Conservation (phyloP, 1,140 invertebrate genomes). For the Solenopsis fugax region DNA sequence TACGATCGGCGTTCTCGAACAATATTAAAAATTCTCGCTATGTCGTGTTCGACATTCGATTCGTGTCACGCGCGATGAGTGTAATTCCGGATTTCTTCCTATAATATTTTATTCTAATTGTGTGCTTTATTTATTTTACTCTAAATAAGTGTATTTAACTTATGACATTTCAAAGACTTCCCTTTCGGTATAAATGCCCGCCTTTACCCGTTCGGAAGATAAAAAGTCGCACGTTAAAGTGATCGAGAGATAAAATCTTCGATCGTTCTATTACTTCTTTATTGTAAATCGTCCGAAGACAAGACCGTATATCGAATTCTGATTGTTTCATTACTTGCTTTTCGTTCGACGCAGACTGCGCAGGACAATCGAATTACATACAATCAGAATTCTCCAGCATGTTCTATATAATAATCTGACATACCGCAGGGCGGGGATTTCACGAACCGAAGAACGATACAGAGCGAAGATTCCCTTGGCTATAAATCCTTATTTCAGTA, state of each 20-base stretch:
- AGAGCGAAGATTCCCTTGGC: conserved; percentile 27
- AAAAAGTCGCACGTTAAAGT: conserved; percentile 1
- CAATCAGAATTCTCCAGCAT: conserved; percentile 26
- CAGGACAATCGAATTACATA: conserved; percentile 32
- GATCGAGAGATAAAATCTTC: not conserved
- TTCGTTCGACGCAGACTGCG: conserved; percentile 18
- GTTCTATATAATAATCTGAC: conserved; percentile 18
- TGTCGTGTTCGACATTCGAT: not conserved
- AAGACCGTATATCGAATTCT: not conserved
- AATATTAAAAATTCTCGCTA: conserved; percentile 26
- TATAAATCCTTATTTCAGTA: conserved; percentile 79
- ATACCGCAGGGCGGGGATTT: conserved; percentile 20
- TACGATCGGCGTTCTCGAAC: conserved; percentile 20
- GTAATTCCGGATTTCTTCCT: conserved; percentile 10
- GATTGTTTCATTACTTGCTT: conserved; percentile 2
- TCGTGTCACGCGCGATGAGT: conserved; percentile 14
- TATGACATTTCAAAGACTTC: not conserved
- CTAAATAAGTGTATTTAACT: not conserved
- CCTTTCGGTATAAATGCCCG: not conserved
- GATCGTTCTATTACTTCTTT: not conserved
- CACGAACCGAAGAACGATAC: conserved; percentile 44
- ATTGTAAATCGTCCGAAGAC: conserved; percentile 32
- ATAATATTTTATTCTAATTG: not conserved
- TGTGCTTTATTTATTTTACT: not conserved
- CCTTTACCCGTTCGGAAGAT: not conserved